phyloP scores from a whole-genome alignment of 2,888 invertebrate species.

The Hydrotaea cyrtoneurina region DNA sequence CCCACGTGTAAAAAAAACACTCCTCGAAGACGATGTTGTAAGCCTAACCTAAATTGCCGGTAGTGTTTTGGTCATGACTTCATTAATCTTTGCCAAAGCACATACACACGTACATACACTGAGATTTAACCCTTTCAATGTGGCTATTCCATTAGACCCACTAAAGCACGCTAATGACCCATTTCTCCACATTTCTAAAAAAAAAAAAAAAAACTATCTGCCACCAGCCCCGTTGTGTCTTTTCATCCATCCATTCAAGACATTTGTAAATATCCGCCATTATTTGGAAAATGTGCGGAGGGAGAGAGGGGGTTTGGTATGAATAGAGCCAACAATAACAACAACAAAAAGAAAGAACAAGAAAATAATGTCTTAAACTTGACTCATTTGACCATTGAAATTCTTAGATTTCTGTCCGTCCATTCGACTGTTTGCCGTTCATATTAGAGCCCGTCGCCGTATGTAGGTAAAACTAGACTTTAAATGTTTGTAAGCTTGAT shows the following conservation, averaged over 20 bases:
- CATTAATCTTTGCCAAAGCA: conserved; percentile 27
- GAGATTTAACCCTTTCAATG: conserved; percentile 19
- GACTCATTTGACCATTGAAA: conserved; percentile 65
- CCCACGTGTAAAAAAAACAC: not conserved
- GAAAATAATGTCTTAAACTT: conserved; percentile 57
- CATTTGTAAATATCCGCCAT: not conserved
- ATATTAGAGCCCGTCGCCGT: not conserved
- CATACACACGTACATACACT: not conserved
- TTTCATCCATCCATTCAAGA: not conserved
- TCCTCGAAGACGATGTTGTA: not conserved
- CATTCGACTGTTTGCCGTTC: not conserved
- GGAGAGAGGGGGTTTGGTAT: not conserved
- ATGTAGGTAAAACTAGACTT: conserved; percentile 14
- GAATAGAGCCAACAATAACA: not conserved
- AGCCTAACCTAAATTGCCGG: conserved; percentile 21
- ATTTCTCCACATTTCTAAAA: conserved; percentile 7
- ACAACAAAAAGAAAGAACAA: not conserved
- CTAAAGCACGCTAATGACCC: conserved; percentile 16
- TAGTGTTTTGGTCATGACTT: conserved; percentile 27
- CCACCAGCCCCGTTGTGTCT: not conserved
- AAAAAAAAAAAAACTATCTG: not conserved
- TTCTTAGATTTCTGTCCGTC: conserved; percentile 44
- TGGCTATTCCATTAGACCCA: not conserved
- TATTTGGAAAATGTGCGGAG: not conserved
- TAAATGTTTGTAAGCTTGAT: not conserved